phyloP scores from a whole-genome alignment of 2,888 invertebrate genomes.

The Pandemis corylana region DNA sequence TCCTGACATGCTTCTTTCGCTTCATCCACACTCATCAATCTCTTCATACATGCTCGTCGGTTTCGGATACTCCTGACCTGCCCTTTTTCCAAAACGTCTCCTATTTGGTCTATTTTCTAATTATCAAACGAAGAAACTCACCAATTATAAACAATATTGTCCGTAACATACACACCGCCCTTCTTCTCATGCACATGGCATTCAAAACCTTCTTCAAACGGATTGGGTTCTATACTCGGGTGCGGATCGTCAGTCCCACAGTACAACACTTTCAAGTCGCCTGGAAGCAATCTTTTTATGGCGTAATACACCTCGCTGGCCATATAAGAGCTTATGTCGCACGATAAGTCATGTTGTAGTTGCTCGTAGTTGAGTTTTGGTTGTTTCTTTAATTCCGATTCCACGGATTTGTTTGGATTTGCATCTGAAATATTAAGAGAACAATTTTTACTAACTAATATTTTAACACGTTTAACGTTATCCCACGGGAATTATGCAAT shows the following conservation, averaged over 20 bases:
- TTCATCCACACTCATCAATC: too few relatives aligned
- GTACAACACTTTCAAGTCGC: slow-evolving; percentile 92
- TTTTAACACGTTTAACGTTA: too few relatives aligned
- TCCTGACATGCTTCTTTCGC: too few relatives aligned
- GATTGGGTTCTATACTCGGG: slow-evolving; percentile 86
- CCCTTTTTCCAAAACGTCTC: too few relatives aligned
- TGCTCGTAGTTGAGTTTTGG: slow-evolving; percentile 67
- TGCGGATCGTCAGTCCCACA: slow-evolving; percentile 75
- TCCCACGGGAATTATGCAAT: too few relatives aligned
- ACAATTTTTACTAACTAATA: neutral
- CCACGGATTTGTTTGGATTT: slow-evolving; percentile 73
- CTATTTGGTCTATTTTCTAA: too few relatives aligned
- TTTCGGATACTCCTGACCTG: too few relatives aligned
- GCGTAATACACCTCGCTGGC: slow-evolving; percentile 90
- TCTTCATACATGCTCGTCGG: too few relatives aligned
- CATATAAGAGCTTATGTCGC: slow-evolving; percentile 90
- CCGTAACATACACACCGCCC: slow-evolving; percentile 93
- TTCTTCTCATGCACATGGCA: slow-evolving; percentile 87
- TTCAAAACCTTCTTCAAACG: slow-evolving; percentile 88
- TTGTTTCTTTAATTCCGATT: slow-evolving; percentile 62
- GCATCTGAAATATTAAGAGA: slow-evolving; percentile 66
- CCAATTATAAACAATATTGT: slow-evolving; percentile 92
- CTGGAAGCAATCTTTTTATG: slow-evolving; percentile 92
- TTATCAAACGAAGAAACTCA: slow-evolving; percentile 49
- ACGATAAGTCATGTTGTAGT: slow-evolving; percentile 85